phyloP scores from a whole-genome alignment of 2,888 invertebrate genomes.

The Drosophila hamatofila region DNA sequence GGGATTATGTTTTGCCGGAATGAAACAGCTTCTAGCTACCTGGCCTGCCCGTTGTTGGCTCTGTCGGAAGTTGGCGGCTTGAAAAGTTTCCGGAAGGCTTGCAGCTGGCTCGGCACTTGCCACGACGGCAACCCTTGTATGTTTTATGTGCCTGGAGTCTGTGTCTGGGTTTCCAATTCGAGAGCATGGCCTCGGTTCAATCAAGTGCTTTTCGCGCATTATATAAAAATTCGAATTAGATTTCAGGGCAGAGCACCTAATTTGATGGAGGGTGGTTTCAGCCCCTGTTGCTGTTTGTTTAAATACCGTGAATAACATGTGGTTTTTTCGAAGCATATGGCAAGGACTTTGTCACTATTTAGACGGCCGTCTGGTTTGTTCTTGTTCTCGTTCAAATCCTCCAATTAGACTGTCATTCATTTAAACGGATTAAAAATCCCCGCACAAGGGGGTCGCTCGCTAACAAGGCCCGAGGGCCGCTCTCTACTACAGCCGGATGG shows the following conservation, averaged over 20 bases:
- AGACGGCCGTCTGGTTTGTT: constrained; percentile 54
- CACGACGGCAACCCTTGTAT: constrained; percentile 46
- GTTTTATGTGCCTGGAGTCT: constrained; percentile 60
- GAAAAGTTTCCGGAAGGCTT: constrained; percentile 47
- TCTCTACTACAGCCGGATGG: constrained; percentile 4
- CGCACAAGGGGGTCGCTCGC: constrained; percentile 49
- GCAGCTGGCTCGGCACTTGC: constrained; percentile 56
- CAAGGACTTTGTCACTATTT: constrained; percentile 84
- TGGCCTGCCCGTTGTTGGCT: constrained; percentile 7
- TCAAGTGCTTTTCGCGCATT: constrained; percentile 83
- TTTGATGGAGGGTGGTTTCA: constrained; percentile 67
- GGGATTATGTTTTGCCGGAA: constrained; percentile 31
- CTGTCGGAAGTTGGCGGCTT: constrained; percentile 23
- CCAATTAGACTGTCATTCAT: constrained; percentile 85
- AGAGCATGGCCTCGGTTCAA: constrained; percentile 52
- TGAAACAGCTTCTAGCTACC: constrained; percentile 73
- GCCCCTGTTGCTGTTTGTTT: constrained; percentile 80
- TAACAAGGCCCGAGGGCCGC: constrained; percentile 66
- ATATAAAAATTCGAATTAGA: constrained; percentile 83
- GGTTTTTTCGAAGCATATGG: constrained; percentile 85
- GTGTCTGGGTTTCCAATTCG: constrained; percentile 16
- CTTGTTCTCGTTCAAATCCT: constrained; percentile 78
- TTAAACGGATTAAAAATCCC: constrained; percentile 83
- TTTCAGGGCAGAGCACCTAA: constrained; percentile 74
- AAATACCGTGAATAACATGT: constrained; percentile 85